phyloP scores from a whole-genome alignment of 2,113 vertebrate species.

The Triplophysa rosa region DNA sequence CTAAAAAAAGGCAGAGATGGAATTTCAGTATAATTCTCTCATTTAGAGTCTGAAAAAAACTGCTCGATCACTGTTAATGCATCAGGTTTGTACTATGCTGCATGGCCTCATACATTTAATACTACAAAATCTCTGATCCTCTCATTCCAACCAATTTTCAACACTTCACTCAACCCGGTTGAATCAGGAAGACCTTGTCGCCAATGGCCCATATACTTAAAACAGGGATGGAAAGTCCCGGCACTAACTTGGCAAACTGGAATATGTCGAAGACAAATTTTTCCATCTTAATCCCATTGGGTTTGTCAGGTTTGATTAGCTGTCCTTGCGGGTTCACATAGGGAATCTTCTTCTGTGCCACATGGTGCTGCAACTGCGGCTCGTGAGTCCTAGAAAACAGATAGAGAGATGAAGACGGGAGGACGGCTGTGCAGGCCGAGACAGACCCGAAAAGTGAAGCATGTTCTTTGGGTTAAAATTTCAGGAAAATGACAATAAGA shows the following conservation, averaged over 20 bases:
- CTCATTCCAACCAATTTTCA: conserved; percentile 32
- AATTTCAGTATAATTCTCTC: no score
- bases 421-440: background rate
- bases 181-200: conserved; percentile 14
- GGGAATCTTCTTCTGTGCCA: conserved; percentile 96
- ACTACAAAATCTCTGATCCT: background rate
- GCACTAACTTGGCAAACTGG: conserved; percentile 92
- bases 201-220: conserved; percentile 36
- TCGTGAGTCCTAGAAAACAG: conserved; percentile 77
- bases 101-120: no score
- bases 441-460: conserved; percentile 43
- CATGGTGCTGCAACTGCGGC: conserved; percentile 89
- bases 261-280: conserved; percentile 99
- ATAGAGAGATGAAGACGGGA: conserved; percentile 17
- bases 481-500: conserved; percentile 41
- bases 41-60: no score
- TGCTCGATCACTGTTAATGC: no score
- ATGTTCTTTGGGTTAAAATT: conserved; percentile 49
- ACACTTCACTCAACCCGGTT: conserved; percentile 37
- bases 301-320: conserved; percentile 87
- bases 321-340: conserved; percentile 80
- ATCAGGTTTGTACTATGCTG: no score
- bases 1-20: no score
- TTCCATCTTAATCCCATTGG: conserved; percentile 98
- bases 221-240: conserved; percentile 22